Conservation (phyloP, 2,888 invertebrate species). For the Hesperia comma region DNA sequence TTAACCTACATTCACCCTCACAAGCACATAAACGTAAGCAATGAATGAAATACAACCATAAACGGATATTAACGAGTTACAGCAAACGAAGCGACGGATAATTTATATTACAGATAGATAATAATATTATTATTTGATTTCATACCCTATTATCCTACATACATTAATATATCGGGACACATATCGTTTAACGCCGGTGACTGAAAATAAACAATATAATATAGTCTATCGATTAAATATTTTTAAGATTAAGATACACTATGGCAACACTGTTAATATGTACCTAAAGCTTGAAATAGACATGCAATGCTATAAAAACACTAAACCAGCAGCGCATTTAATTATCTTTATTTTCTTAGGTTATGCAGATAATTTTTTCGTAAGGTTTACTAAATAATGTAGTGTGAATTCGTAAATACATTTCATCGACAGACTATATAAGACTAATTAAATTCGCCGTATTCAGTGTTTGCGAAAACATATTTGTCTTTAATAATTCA, state of each 20-base stretch:
- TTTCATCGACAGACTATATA: neutral
- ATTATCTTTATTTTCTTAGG: no score
- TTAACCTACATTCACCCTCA: neutral
- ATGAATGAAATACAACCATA: neutral
- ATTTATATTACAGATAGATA: slow-evolving; percentile 45
- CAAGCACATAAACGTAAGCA: neutral
- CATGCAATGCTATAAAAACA: no score
- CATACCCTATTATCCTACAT: slow-evolving; percentile 58
- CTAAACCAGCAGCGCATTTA: no score
- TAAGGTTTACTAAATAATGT: no score
- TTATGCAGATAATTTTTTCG: no score
- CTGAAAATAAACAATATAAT: no score
- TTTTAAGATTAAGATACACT: no score
- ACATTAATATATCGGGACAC: slow-evolving; percentile 24
- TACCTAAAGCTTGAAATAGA: no score
- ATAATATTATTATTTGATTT: slow-evolving; percentile 50
- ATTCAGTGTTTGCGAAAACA: neutral
- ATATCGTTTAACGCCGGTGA: neutral
- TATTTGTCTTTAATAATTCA: neutral
- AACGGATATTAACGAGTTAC: neutral
- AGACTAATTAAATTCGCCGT: neutral
- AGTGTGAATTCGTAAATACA: neutral
- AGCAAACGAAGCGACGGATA: slow-evolving; percentile 47
- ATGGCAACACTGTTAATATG: no score
- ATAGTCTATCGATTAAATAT: no score